Evolutionary conservation across 2,888 invertebrate genomes (phyloP), one percentile per base, ranked within the genome.

Genomic region (Hypena proboscidalis): DNA sequence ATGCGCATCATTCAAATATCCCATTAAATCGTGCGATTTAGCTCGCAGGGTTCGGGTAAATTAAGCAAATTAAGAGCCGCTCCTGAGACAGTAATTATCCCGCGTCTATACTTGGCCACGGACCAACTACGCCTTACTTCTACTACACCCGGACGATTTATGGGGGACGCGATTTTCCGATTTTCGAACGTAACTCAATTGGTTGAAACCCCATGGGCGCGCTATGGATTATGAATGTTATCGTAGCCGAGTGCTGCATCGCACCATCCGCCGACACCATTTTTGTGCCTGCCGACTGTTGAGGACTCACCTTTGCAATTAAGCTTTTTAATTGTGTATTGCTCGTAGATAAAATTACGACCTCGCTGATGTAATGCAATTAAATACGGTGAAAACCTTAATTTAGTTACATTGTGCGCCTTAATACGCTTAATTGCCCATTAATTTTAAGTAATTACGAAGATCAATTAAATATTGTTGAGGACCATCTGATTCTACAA

Each of bases 11-110:
- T 85, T 86, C 84, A 80, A 80, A 85, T 83, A 81, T 80, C 77
- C 85, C 82, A 87, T 87, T 90, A 85, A 86, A 84, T 77, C 76
- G 79, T 68, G 70, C 80, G 85, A 85, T 85, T 86, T 84, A 84
- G 81, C 80, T 76, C 73, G 68, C 70, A 71, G 67, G 77, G 77
- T 73, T 78, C 68, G 72, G 80, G 82, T 80, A 84, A 87, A 90
- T 90, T 89, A 88, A 84, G 85, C 85, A 87, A 90, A 90, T 90
- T 87, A 88, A 87, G 88, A 87, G 77, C 70, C 68, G 77, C 77
- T 82, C 80, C 81, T 84, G 86, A 81, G 84, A 80, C 80, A 80
- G 87, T 85, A 87, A 89, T 90, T 88, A 87, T 80, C 72, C 78
- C 72, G 75, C 75, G 79, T 74, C 78, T 77, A 70, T 80, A 82